Evolutionary conservation across 2,113 vertebrate species (phyloP).

Genomic region (Herpetotheres cachinnans): DNA sequence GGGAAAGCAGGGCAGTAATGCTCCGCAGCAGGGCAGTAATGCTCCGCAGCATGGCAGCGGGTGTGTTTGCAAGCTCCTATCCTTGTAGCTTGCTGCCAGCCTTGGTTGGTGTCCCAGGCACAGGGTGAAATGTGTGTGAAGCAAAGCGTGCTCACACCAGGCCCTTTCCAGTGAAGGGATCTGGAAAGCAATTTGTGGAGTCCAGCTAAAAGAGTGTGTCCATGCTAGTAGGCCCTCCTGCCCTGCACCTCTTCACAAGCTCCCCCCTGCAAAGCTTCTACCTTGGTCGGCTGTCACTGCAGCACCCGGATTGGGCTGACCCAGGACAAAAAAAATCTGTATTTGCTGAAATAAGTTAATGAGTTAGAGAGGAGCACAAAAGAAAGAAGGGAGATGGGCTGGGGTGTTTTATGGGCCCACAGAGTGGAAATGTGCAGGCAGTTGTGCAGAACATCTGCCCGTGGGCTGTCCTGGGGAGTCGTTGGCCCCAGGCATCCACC

Average conservation of each 20-base stretch:
- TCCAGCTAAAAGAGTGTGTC: neutral
- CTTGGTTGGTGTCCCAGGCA: neutral
- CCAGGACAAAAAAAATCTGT: neutral
- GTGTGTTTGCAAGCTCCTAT: neutral
- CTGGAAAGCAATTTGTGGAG: neutral
- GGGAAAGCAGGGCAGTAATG: neutral
- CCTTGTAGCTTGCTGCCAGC: neutral
- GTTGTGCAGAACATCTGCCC: neutral
- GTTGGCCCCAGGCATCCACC: rapidly evolving
- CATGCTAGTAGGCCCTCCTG: rapidly evolving
- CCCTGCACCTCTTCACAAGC: rapidly evolving
- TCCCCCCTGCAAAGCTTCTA: neutral
- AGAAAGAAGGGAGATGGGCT: neutral
- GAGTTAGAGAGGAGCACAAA: neutral
- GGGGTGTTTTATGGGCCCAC: neutral
- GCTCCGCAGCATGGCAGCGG: rapidly evolving
- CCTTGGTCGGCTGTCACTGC: neutral
- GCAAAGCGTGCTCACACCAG: rapidly evolving
- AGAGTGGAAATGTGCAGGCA: neutral
- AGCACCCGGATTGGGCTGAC: neutral
- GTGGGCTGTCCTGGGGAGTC: neutral
- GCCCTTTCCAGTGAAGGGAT: neutral
- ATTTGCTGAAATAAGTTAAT: neutral
- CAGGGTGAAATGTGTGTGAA: rapidly evolving
- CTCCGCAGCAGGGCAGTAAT: neutral